Evolutionary conservation across 1,140 invertebrate genomes (phyloP).

Genomic region (Tigriopus japonicus): DNA sequence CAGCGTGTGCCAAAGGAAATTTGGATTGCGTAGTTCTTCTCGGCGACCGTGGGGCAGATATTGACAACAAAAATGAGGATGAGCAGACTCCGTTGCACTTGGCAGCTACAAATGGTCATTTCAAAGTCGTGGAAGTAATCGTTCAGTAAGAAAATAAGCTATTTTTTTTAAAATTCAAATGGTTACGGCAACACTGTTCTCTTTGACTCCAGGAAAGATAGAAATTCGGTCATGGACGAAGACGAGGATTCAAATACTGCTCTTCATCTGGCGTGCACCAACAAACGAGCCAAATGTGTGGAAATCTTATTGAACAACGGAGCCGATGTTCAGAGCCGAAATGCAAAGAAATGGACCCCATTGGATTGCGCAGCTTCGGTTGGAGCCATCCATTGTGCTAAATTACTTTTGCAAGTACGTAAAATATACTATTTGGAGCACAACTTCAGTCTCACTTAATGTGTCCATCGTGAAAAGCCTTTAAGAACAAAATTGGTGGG

Average conservation of each 20-base stretch:
- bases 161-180: background rate
- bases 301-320: constrained; percentile 26
- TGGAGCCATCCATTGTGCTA: constrained; percentile 25
- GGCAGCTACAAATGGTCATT: constrained; percentile 28
- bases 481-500: too few species aligned
- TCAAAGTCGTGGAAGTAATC: constrained; percentile 18
- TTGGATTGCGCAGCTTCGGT: constrained; percentile 31
- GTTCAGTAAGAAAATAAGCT: background rate
- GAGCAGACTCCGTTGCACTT: constrained; percentile 32
- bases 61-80: constrained; percentile 31
- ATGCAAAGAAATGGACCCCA: constrained; percentile 30
- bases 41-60: constrained; percentile 24
- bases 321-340: constrained; percentile 29
- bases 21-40: constrained; percentile 24
- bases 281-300: constrained; percentile 25
- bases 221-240: constrained; percentile 23
- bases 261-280: constrained; percentile 26
- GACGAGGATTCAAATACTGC: constrained; percentile 27
- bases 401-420: constrained; percentile 25
- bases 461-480: too few species aligned
- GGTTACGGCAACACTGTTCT: background rate
- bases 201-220: background rate
- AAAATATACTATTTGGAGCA: too few species aligned
- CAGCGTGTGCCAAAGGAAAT: constrained; percentile 28
- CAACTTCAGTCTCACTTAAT: too few species aligned